Percentiles rank a stretch among this genome's conserved stretches.
Conservation (phyloP, 1,140 invertebrate genomes). For the Lasioglossum baleicum region DNA sequence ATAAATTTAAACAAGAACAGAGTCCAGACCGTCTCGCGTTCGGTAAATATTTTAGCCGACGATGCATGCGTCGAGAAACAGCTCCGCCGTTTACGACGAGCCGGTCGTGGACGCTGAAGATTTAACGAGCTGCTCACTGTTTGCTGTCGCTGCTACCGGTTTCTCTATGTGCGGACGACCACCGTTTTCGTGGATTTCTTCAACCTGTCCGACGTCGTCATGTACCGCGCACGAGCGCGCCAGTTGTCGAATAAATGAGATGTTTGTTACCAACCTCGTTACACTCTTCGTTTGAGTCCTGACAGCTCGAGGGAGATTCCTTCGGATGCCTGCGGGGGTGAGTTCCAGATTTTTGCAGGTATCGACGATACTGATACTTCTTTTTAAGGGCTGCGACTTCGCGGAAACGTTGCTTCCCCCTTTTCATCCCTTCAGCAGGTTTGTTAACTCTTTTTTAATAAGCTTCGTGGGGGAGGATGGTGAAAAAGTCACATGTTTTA, state of each 20-base stretch:
- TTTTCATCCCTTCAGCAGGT: no score
- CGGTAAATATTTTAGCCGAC: slow-evolving; percentile 14
- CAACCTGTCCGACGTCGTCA: not conserved
- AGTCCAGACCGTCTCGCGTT: not conserved
- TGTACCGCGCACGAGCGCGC: not conserved
- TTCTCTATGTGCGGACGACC: not conserved
- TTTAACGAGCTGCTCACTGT: slow-evolving; percentile 10
- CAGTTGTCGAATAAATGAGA: slow-evolving; percentile 57
- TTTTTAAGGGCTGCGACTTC: not conserved
- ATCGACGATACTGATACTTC: not conserved
- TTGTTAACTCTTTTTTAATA: no score
- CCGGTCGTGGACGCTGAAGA: slow-evolving; percentile 6
- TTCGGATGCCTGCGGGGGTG: not conserved
- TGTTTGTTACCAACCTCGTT: slow-evolving; percentile 49
- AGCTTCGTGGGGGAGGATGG: no score
- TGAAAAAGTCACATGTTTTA: no score
- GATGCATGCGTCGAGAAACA: slow-evolving; percentile 7
- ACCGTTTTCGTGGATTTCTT: slow-evolving; percentile 28
- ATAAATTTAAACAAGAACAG: slow-evolving; percentile 27
- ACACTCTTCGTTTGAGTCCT: slow-evolving; percentile 28
- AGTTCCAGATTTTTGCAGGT: no score
- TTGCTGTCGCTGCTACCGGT: slow-evolving; percentile 6
- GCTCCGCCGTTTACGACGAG: not conserved
- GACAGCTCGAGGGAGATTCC: no score
- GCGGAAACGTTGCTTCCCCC: no score